These are phyloP conservation scores for Clytia hemisphaerica DNA, from an alignment of 30 jellyfish, hydroid and myxozoan species.

Conservation along the genomic window DNA sequence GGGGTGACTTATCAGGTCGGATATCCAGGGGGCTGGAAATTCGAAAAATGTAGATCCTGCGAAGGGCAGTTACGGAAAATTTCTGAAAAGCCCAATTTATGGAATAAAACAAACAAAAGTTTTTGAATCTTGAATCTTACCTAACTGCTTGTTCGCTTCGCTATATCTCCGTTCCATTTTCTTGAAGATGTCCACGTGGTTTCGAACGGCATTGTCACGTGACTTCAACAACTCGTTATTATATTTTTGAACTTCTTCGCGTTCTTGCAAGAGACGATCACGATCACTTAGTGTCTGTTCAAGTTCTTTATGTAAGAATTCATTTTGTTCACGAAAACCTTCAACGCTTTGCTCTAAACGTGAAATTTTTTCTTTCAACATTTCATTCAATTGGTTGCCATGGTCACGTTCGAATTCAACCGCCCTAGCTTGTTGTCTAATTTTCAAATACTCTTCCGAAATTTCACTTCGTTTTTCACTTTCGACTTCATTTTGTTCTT, in stretches of 20 bases:
- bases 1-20: no score
- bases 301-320: conserved; percentile 44
- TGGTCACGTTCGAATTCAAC: conserved; percentile 50
- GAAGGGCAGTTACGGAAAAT: no score
- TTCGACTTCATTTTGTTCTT: conserved; percentile 54
- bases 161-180: conserved; percentile 39
- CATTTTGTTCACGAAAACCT: conserved; percentile 53
- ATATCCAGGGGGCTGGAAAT: no score
- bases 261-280: conserved; percentile 37
- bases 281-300: conserved; percentile 65
- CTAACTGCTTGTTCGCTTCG: conserved; percentile 1
- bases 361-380: conserved; percentile 39
- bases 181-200: conserved; percentile 52
- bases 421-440: conserved; percentile 18
- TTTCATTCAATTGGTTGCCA: conserved; percentile 19
- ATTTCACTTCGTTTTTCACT: conserved; percentile 30
- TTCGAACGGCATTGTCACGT: conserved; percentile 56
- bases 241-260: conserved; percentile 54
- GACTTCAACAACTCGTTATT: conserved; percentile 57
- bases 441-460: conserved; percentile 32
- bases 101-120: no score
- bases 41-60: no score
- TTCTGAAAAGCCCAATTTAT: no score
- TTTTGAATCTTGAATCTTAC: background rate
- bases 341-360: conserved; percentile 38